Conservation (phyloP, 2,888 invertebrate genomes). For the Saturnia japonica region DNA sequence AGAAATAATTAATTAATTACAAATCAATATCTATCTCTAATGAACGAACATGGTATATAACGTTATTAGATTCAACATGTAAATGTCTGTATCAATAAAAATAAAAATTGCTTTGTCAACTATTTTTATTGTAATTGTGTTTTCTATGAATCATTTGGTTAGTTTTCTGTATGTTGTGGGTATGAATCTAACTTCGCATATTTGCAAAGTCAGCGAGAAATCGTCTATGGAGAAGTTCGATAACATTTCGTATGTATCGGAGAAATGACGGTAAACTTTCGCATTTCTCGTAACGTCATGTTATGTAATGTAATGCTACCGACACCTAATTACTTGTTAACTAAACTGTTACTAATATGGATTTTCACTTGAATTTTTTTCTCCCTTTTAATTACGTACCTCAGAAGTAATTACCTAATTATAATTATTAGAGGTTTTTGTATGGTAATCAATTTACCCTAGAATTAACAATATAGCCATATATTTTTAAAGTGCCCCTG, state of each 20-base stretch:
- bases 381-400: not conserved
- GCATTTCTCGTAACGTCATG: constrained; percentile 50
- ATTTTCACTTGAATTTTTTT: not conserved
- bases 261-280: constrained; percentile 63
- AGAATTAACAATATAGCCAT: not conserved
- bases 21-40: not conserved
- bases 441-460: not conserved
- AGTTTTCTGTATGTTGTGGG: not conserved
- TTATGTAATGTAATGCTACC: constrained; percentile 42
- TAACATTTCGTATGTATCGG: constrained; percentile 43
- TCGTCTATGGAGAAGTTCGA: constrained; percentile 36
- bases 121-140: not conserved
- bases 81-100: not conserved
- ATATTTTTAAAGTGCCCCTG: not conserved
- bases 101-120: not conserved
- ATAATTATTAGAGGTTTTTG: not conserved
- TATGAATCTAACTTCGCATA: constrained; percentile 29
- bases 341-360: constrained; percentile 15
- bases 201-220: constrained; percentile 65
- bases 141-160: not conserved
- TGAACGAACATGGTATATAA: not conserved
- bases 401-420: not conserved
- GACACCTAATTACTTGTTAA: constrained; percentile 55
- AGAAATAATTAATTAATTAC: not conserved
- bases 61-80: not conserved